These are phyloP conservation scores for Adelosebastes latens DNA, from an alignment of 2,797 vertebrate species.

Conservation along the genomic window DNA sequence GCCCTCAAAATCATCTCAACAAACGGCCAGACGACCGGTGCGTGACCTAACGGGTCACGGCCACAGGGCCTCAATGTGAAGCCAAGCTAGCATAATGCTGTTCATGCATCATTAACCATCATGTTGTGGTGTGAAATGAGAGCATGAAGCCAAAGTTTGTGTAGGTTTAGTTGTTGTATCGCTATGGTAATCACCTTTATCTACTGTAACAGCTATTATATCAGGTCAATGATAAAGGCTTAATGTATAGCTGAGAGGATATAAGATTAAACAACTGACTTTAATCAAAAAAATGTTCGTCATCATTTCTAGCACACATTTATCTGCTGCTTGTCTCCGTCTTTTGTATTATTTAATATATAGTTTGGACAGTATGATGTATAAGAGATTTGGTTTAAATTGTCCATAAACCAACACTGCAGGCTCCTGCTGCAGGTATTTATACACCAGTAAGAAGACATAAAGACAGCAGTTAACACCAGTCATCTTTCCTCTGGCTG, in stretches of 20 bases:
- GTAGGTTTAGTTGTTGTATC: slow-evolving; percentile 8
- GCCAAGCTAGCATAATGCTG: slow-evolving; percentile 64
- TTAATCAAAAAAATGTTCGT: not conserved
- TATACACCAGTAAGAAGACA: not conserved
- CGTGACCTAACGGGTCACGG: slow-evolving; percentile 47
- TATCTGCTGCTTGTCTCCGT: not conserved
- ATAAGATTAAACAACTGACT: not conserved
- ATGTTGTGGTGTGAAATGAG: slow-evolving; percentile 62
- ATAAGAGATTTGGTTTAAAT: not conserved
- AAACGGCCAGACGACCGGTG: slow-evolving; percentile 22
- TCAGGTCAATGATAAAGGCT: not conserved
- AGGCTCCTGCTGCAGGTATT: not conserved
- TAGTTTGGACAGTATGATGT: not conserved
- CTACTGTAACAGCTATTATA: not conserved
- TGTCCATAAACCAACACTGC: not conserved
- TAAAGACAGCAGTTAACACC: not conserved
- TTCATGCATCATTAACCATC: slow-evolving; percentile 69
- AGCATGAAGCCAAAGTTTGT: slow-evolving; percentile 57
- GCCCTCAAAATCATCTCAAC: slow-evolving; percentile 14
- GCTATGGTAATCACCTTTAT: slow-evolving; percentile 33
- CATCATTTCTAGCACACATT: not conserved
- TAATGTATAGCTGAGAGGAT: not conserved
- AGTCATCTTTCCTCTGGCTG: not conserved
- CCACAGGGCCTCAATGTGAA: slow-evolving; percentile 50
- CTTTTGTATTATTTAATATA: not conserved